These are phyloP conservation scores for Coenonympha glycerion DNA, from an alignment of 2,888 invertebrate genomes.

Conservation along the genomic window DNA sequence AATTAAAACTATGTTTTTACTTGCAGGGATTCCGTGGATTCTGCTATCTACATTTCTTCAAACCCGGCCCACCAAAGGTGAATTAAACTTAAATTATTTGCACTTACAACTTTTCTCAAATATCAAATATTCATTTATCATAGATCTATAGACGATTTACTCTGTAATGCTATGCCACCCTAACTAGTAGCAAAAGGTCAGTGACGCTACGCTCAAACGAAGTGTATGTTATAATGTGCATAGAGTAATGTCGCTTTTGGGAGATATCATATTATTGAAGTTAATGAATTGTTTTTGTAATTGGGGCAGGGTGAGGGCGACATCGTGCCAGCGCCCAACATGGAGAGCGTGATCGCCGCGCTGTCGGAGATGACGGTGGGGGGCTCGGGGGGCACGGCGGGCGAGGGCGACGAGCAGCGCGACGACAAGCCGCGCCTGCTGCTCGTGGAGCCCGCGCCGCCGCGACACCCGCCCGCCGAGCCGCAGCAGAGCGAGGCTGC, in stretches of 20 bases:
- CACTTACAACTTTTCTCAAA: too few species aligned
- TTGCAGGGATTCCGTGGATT: constrained; percentile 78
- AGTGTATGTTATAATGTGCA: too few species aligned
- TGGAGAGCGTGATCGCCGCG: constrained; percentile 56
- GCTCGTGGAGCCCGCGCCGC: constrained; percentile 48
- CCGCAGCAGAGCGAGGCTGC: constrained; percentile 14
- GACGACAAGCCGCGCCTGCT: constrained; percentile 49
- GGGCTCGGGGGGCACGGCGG: constrained; percentile 42
- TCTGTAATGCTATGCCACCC: too few species aligned
- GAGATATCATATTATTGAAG: too few species aligned
- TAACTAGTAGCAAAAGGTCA: too few species aligned
- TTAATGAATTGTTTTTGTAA: too few species aligned
- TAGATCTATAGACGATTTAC: too few species aligned
- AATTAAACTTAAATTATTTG: not conserved
- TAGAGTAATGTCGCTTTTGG: too few species aligned
- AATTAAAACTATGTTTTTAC: constrained; percentile 12
- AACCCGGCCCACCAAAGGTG: constrained; percentile 75
- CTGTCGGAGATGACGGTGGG: constrained; percentile 58
- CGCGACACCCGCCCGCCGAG: constrained; percentile 40
- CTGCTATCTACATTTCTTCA: constrained; percentile 85
- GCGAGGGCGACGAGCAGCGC: constrained; percentile 28
- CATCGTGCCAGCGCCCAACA: constrained; percentile 38
- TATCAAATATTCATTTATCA: too few species aligned
- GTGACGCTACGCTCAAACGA: too few species aligned
- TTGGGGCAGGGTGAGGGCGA: constrained; percentile 60